A percentile compares a stretch with the other conserved stretches of the same genome.
These are phyloP conservation scores for Drosophila subobscura DNA, from an alignment of 1,140 invertebrate species.

Conservation along the genomic window DNA sequence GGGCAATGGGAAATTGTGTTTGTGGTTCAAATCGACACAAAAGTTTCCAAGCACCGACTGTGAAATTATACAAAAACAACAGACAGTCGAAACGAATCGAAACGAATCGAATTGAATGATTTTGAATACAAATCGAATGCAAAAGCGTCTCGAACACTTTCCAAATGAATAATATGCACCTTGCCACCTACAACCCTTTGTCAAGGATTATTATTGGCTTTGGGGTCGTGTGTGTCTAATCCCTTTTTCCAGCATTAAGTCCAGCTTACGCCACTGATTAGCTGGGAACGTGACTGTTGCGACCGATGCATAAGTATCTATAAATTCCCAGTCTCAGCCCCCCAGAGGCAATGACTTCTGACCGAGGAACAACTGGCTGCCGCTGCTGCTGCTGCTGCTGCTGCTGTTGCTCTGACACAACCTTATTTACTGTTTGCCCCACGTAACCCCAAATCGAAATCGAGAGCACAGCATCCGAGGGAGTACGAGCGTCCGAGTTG, in stretches of 20 bases:
- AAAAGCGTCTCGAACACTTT: too few species aligned
- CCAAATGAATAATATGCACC: too few species aligned
- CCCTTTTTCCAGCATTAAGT: too few species aligned
- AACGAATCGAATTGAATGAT: too few species aligned
- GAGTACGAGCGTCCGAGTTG: too few species aligned
- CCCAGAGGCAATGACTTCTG: constrained; percentile 61
- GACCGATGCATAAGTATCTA: constrained; percentile 43
- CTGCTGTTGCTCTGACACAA: constrained; percentile 26
- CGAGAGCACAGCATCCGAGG: too few species aligned
- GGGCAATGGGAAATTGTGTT: constrained; percentile 36
- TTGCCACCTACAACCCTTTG: too few species aligned
- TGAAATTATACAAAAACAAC: neutral
- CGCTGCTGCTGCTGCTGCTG: constrained; percentile 6
- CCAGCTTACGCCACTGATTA: constrained; percentile 30
- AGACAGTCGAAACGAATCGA: too few species aligned
- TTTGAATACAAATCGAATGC: too few species aligned
- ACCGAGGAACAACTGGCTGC: constrained; percentile 9
- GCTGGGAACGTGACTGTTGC: constrained; percentile 29
- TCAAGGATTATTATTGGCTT: too few species aligned
- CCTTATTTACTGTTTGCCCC: constrained; percentile 63
- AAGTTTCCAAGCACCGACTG: constrained; percentile 13
- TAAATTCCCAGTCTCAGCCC: constrained; percentile 45
- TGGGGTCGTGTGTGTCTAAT: too few species aligned
- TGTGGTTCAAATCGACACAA: constrained; percentile 35
- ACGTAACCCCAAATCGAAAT: neutral